Conservation (phyloP, 2,113 vertebrate genomes). For the Bujurquina vittata region DNA sequence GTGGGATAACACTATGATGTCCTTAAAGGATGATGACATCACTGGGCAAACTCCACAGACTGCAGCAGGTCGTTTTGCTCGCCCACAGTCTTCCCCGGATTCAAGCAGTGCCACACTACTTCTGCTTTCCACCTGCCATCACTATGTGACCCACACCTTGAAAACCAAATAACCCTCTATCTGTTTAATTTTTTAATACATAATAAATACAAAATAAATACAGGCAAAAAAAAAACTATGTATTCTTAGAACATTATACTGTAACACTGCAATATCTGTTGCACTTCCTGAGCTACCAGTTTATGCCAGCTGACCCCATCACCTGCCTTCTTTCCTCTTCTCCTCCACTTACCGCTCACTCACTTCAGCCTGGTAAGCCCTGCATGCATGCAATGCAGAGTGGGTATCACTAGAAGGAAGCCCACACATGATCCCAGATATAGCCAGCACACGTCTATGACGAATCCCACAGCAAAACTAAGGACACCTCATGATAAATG, state of each 20-base stretch:
- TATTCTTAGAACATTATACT: not conserved
- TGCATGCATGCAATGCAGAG: conserved; percentile 13
- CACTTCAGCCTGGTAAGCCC: not conserved
- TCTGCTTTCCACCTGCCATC: conserved; percentile 4
- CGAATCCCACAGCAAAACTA: conserved; percentile 37
- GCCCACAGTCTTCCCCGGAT: conserved; percentile 28
- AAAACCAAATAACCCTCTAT: not conserved
- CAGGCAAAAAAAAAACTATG: not conserved
- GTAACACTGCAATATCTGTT: not conserved
- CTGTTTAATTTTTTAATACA: not conserved
- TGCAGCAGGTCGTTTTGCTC: conserved; percentile 9
- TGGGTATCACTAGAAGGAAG: conserved; percentile 41
- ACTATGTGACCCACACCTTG: not conserved
- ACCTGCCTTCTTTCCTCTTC: conserved; percentile 6
- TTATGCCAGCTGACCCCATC: conserved; percentile 20
- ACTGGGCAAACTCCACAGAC: conserved; percentile 49
- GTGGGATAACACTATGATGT: conserved; percentile 25
- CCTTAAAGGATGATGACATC: conserved; percentile 44
- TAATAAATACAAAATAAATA: not conserved
- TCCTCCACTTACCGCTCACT: not conserved
- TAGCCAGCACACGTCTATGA: conserved; percentile 48
- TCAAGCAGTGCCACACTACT: not conserved
- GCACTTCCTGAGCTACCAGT: not conserved
- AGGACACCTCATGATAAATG: conserved; percentile 56
- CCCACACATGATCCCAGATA: conserved; percentile 43